Evolutionary conservation across 2,888 invertebrate genomes (phyloP).

Genomic region (Parnassius smintheus): DNA sequence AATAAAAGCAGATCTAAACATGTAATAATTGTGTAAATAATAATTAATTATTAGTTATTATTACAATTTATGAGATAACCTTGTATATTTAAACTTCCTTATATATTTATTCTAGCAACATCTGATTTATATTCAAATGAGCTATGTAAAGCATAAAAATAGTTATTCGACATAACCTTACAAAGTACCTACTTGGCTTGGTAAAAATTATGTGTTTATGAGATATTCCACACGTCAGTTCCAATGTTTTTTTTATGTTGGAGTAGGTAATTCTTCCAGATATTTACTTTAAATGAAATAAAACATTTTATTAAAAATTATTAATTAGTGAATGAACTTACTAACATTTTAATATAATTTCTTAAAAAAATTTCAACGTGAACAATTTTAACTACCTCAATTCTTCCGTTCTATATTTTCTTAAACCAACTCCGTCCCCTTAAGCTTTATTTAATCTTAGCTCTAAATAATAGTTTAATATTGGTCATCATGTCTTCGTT

Average conservation of each 20-base stretch:
- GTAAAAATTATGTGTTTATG: constrained; percentile 5
- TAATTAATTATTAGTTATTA: background rate
- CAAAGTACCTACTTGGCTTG: constrained; percentile 7
- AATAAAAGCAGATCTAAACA: constrained; percentile 30
- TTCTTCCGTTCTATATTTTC: constrained; percentile 36
- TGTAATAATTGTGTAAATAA: constrained; percentile 1
- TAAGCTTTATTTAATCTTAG: constrained; percentile 64
- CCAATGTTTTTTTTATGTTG: too few species aligned
- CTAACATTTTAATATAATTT: too few species aligned
- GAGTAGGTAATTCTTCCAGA: too few species aligned
- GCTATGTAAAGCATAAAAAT: background rate
- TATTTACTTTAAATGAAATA: too few species aligned
- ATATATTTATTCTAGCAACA: background rate
- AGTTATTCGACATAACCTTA: constrained; percentile 6
- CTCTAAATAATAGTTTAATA: background rate
- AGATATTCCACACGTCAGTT: background rate
- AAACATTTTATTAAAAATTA: too few species aligned
- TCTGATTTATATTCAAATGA: background rate
- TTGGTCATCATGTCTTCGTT: too few species aligned
- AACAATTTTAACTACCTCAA: constrained; percentile 57
- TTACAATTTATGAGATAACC: background rate
- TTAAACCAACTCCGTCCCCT: constrained; percentile 52
- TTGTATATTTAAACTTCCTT: background rate
- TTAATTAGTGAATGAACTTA: too few species aligned
- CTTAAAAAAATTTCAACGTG: too few species aligned